Evolutionary conservation across 2,888 invertebrate species (phyloP), one percentile per base, ranked within the genome.

Genomic region (Neoitamus cyanurus): DNA sequence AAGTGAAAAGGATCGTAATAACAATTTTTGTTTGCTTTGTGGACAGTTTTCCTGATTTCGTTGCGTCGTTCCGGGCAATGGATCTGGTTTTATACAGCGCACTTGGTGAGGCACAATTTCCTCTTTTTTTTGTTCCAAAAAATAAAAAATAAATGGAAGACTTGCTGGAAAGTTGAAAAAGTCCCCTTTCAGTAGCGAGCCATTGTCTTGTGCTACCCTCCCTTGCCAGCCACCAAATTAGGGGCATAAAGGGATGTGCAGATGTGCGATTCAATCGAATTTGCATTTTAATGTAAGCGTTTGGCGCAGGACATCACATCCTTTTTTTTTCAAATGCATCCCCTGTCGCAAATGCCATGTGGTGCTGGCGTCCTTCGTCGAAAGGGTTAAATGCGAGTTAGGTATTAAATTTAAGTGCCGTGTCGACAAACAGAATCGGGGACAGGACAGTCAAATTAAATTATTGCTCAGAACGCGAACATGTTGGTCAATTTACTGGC

Each of bases 1-100:
- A 80, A 80, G 80, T 80, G 80, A 80, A 80, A 80, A 80, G 80
- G 80, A 80, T 80, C 58, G 58, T 68, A 80, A 80, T 80, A 80
- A 80, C 80, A 80, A 48, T 80, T 80, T 80, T 80, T 80, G 68
- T 58, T 68, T 68, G 80, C 80, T 68, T 80, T 68, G 80, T 68
- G 80, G 80, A 68, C 80, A 80, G 15, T 80, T 80, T 80, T 80
- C 30, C 42, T 42, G 77, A 77, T 77, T 77, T 46, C 15, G 70
- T 30, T 70, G 13, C 15, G n/a, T 34, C 58, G 25, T 42, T 42
- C 20, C 20, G 58, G 58, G 25, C 58, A 6, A 15, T 58, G 58
- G 58, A 25, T 20, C 58, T 58, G 58, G 58, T 20, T 20, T 58
- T 58, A 58, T 58, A 58, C 20, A 25, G 5, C 34, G 20, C 34